Base-by-base conservation (phyloP, 2,797 vertebrate species). In the Orestias chungarensis region DNA sequence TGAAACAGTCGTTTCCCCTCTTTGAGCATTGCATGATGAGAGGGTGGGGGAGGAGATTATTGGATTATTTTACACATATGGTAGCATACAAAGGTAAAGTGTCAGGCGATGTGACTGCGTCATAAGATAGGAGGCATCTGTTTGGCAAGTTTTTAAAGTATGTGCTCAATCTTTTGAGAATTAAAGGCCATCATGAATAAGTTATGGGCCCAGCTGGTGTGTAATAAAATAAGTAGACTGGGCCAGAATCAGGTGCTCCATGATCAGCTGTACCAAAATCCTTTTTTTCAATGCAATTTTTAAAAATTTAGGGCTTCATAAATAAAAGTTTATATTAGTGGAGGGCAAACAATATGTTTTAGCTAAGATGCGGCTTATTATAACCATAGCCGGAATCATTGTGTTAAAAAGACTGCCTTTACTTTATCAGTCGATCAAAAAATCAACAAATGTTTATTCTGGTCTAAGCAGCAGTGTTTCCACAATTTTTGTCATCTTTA, bases 121-220 rank as follows among this genome's bases (percentile, higher is more conserved):
- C 4, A 18, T 12, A 47, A 33, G 23, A 20, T 46, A 14, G 38
- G 64, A 61, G 10, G 38, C n/a, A 43, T 43, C 33, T 49, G 33
- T 49, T 64, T 70, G 71, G 38, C 35, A 66, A 65, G 68, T 67
- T 27, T 33, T 59, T 59, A 43, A 64, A 71, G 70, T 52, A 64
- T 67, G 43, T 59, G 20, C 47, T 64, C n/a, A 67, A 57, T 74
- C 15, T 50, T 50, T 64, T 5, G 23, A 71, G 49, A 46, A n/a
- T 64, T 68, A 42, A 40, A 70, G 49, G 59, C 43, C 61, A 43
- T 35, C 29, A 40, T 33, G 7, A 73, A 62, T 68, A 68, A 61
- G 27, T 74, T 35, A 40, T 65, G 3, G 17, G 7, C 68, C 46
- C 33, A 64, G 31, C 31, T 59, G 55, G 29, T 43, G 49, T 65